These are phyloP conservation scores for Aplysia californica DNA, from an alignment of 1,140 invertebrate genomes.

Conservation along the genomic window DNA sequence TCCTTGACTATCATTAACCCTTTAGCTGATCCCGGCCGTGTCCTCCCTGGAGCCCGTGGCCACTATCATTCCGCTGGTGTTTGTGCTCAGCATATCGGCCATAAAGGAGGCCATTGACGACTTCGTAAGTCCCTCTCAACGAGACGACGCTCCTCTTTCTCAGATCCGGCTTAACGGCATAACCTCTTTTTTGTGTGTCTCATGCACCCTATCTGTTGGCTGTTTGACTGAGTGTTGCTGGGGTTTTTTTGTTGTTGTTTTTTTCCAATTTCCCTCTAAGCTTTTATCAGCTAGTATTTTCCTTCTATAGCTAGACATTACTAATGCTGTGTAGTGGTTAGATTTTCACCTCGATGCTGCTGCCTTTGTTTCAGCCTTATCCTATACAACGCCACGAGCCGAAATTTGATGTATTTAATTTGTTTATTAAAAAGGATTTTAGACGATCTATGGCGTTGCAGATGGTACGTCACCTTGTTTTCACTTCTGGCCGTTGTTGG, in stretches of 20 bases:
- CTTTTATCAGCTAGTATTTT: neutral
- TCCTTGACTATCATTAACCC: no score
- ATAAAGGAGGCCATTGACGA: conserved; percentile 99
- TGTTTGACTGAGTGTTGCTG: no score
- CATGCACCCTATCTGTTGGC: neutral
- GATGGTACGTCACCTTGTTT: no score
- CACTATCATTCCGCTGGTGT: conserved; percentile 95
- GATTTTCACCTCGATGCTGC: neutral
- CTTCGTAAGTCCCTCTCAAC: conserved; percentile 81
- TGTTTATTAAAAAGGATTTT: no score
- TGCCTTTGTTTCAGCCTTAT: no score
- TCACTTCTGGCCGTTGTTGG: no score
- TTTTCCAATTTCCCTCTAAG: neutral
- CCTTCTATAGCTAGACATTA: no score
- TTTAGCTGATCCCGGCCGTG: conserved; percentile 96
- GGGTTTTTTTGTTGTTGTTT: no score
- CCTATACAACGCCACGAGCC: no score
- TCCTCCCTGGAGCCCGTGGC: conserved; percentile 97
- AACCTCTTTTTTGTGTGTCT: no score
- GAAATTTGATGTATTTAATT: no score
- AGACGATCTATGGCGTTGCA: no score
- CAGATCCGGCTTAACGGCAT: neutral
- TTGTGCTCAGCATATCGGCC: conserved; percentile 94
- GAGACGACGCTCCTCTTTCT: neutral
- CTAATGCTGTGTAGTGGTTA: neutral